Evolutionary conservation across 2,797 vertebrate genomes (phyloP).

Genomic region (Petrocephalus schoutedeni): DNA sequence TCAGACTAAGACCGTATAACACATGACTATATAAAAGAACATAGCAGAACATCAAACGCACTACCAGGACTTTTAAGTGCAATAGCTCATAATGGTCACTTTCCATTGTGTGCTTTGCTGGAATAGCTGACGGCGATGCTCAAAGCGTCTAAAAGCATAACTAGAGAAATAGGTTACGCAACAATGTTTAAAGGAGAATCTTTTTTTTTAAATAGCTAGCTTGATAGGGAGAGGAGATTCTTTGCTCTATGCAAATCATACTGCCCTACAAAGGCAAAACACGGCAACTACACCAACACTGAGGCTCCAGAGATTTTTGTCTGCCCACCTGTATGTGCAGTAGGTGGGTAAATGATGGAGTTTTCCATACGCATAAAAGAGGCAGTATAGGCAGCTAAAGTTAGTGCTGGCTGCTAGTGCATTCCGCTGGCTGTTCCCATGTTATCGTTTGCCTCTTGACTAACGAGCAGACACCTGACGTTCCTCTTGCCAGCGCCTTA

Average conservation of each 20-base stretch:
- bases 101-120: not conserved
- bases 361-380: not conserved
- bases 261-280: not conserved
- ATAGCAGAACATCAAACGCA: not conserved
- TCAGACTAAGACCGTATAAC: not conserved
- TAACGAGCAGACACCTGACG: not conserved
- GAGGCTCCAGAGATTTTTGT: not conserved
- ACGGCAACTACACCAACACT: not conserved
- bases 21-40: not conserved
- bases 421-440: not conserved
- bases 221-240: not conserved
- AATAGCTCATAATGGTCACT: not conserved
- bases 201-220: not conserved
- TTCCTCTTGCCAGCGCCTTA: not conserved
- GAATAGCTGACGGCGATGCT: not conserved
- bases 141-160: not conserved
- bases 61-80: not conserved
- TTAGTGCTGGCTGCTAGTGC: not conserved
- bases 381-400: not conserved
- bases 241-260: not conserved
- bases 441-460: not conserved
- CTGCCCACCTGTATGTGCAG: not conserved
- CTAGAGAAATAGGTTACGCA: not conserved
- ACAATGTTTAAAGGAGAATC: not conserved
- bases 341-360: not conserved